Base-by-base conservation (phyloP, 2,113 vertebrate species). In the Peromyscus polionotus region DNA sequence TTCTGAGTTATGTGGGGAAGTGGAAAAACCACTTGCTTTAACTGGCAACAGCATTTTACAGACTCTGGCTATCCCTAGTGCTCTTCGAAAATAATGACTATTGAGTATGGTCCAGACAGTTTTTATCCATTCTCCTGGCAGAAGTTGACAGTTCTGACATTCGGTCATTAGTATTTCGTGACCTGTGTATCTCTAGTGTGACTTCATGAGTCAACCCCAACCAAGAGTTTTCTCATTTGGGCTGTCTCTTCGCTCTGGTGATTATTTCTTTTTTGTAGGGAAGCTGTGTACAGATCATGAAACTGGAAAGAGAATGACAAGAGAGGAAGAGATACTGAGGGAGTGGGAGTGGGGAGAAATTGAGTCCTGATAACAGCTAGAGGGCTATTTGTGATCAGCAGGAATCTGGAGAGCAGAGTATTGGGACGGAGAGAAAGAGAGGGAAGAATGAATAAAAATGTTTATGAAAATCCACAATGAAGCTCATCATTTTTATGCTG, bases 101-200 rank as follows among this genome's bases (percentile, higher is more conserved):
- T 84, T 86, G 67, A 88, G 65, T 87, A 12, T 96, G 26, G 31
- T 80, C 80, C 90, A 79, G 17, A 87, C 95, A 94, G 17, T 42
- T 65, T 96, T 97, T 51, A 45, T 95, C 84, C 2, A 77, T 48
- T 93, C 70, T 93, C 4, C 81, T 90, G 68, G 68, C 33, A 87
- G 61, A 54, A 31, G 28, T 57, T 83, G 67, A 63, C 7, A 79
- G 83, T 92, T 96, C 12, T 92, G 95, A 79, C 9, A 84, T 91
- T 96, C 96, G 90, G 67, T 65, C 33, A 10, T 93, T 97, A 85
- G 3, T 68, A n/a, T 94, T 97, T 94, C 42, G 93, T 97, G 65
- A 96, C 36, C 8, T 88, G 0, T 81, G 12, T 76, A 61, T 95
- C 72, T 75, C 3, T 13, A 45, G 36, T 90, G 88, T 95, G 96